phyloP scores from a whole-genome alignment of 2,888 invertebrate species.

The Hydrotaea cyrtoneurina region DNA sequence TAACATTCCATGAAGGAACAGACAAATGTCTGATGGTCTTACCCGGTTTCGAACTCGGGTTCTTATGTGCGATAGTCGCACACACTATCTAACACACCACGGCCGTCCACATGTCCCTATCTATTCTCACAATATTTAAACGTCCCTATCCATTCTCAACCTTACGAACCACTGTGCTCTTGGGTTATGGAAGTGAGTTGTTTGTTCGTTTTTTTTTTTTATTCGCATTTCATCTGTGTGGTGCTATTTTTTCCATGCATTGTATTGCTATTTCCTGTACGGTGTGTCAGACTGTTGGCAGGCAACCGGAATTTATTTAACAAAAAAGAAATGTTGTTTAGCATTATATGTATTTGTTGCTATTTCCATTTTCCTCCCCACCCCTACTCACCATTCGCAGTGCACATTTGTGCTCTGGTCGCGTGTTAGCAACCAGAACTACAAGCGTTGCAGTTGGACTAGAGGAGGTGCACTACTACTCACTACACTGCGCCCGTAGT shows the following conservation, averaged over 20 bases:
- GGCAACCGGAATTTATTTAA: constrained; percentile 58
- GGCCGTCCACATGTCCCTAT: no score
- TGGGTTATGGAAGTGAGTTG: background rate
- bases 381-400: background rate
- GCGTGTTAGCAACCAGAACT: background rate
- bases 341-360: constrained; percentile 17
- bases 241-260: background rate
- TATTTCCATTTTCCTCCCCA: background rate
- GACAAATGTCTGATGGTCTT: no score
- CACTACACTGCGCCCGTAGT: background rate
- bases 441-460: background rate
- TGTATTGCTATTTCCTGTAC: constrained; percentile 45
- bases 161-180: background rate
- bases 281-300: background rate
- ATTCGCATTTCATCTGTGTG: constrained; percentile 23
- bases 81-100: no score
- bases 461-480: background rate
- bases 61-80: no score
- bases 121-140: no score
- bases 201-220: background rate
- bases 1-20: no score
- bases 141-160: no score
- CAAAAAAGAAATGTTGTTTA: constrained; percentile 11
- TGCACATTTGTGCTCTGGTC: background rate
- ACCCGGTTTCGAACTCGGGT: no score